These are phyloP conservation scores for Nymphalis io DNA, from an alignment of 1,140 invertebrate species.

Conservation along the genomic window DNA sequence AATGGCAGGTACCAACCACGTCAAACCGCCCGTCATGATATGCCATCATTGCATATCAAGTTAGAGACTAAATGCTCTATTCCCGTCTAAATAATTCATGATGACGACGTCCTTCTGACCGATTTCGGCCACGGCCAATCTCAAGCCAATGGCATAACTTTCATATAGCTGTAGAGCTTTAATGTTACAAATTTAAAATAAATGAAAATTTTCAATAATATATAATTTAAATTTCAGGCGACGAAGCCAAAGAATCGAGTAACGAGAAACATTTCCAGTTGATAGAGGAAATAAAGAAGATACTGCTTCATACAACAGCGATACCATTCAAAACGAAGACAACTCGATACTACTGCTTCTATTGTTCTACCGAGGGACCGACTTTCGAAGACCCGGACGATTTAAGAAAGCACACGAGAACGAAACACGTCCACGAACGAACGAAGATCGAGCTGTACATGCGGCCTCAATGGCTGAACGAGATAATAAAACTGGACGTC, in stretches of 20 bases:
- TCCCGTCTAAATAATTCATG: too few species aligned
- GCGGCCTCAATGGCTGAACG: slow-evolving; percentile 54
- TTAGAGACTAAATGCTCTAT: too few species aligned
- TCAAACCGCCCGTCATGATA: too few species aligned
- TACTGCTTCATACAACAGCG: slow-evolving; percentile 59
- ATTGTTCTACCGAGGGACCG: slow-evolving; percentile 52
- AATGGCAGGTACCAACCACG: too few species aligned
- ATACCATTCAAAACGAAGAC: slow-evolving; percentile 61
- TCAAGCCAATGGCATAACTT: too few species aligned
- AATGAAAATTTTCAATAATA: too few species aligned
- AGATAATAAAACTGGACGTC: slow-evolving; percentile 61
- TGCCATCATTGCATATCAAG: too few species aligned
- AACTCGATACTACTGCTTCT: slow-evolving; percentile 56
- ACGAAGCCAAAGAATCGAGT: slow-evolving; percentile 19
- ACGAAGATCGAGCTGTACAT: slow-evolving; percentile 49
- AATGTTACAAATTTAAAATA: too few species aligned
- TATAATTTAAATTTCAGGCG: slow-evolving; percentile 2
- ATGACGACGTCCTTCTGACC: too few species aligned
- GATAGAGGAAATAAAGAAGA: slow-evolving; percentile 55
- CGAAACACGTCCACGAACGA: slow-evolving; percentile 44
- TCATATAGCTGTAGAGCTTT: too few species aligned
- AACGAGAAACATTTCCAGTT: slow-evolving; percentile 48
- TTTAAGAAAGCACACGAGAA: slow-evolving; percentile 50
- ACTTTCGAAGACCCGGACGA: slow-evolving; percentile 53
- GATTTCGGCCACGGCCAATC: too few species aligned